Conservation (phyloP, 2,113 vertebrate genomes). For the Ondatra zibethicus region DNA sequence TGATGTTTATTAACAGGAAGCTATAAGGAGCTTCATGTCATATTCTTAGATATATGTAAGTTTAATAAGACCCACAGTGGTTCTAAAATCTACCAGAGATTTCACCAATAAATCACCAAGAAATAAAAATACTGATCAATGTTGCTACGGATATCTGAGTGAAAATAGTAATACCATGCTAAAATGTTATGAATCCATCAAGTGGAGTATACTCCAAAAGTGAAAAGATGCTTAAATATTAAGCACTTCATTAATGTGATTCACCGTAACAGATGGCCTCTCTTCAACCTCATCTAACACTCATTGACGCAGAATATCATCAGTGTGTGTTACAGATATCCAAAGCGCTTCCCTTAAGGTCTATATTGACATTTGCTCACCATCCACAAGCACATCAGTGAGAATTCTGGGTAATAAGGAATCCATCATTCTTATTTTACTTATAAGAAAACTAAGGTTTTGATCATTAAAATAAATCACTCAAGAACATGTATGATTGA, state of each 20-base stretch:
- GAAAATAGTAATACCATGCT: not conserved
- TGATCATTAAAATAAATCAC: not conserved
- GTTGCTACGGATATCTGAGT: not conserved
- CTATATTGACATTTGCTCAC: not conserved
- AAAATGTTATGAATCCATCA: not conserved
- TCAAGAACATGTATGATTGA: not conserved
- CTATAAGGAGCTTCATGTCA: not conserved
- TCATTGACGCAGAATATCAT: not conserved
- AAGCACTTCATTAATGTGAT: conserved; percentile 11
- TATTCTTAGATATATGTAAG: not conserved
- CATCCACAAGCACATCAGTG: not conserved
- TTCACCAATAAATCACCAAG: not conserved
- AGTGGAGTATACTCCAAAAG: not conserved
- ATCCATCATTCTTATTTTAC: not conserved
- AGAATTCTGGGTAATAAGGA: not conserved
- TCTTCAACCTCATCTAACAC: not conserved
- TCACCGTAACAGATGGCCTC: not conserved
- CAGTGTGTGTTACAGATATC: not conserved
- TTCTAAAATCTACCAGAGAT: not conserved
- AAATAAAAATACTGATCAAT: not conserved
- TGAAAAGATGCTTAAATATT: not conserved
- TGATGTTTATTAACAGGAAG: not conserved
- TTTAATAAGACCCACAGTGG: not conserved
- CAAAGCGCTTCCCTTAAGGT: not conserved
- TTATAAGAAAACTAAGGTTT: not conserved